phyloP scores from a whole-genome alignment of 2,113 vertebrate species.

The Eudyptes chrysolophus region DNA sequence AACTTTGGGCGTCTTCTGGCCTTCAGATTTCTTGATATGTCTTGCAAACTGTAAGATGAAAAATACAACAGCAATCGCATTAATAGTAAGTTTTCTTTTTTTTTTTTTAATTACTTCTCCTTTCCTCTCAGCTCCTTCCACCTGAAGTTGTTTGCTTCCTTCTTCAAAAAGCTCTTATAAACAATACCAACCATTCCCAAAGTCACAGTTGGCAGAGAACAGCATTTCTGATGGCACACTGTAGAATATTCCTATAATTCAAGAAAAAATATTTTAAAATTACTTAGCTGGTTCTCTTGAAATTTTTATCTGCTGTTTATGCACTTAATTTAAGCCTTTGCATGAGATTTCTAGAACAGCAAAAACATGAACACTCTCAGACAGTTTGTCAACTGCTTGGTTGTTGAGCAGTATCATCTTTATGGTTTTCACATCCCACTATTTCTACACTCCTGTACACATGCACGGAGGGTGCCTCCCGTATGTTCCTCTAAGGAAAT shows the following conservation, averaged over 20 bases:
- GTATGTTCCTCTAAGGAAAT: not conserved
- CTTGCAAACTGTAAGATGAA: slow-evolving; percentile 88
- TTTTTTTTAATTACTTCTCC: not conserved
- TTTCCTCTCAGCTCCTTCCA: not conserved
- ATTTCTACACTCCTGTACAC: not conserved
- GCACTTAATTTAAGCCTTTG: not conserved
- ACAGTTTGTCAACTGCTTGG: not conserved
- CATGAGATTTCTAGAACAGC: not conserved
- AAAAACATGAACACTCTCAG: not conserved
- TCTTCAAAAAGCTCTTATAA: not conserved
- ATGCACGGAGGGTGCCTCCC: accelerated
- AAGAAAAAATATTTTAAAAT: not conserved
- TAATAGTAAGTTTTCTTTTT: not conserved
- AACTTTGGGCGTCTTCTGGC: slow-evolving; percentile 95
- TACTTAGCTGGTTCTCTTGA: not conserved
- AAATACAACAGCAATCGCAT: not conserved
- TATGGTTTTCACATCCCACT: not conserved
- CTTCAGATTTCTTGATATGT: slow-evolving; percentile 98
- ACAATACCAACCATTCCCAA: not conserved
- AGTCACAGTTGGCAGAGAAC: not conserved
- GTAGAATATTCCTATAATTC: not conserved
- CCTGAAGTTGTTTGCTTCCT: not conserved
- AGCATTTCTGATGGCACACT: not conserved
- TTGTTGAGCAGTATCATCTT: accelerated
- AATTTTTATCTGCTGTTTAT: not conserved